Conservation (phyloP, 2,888 invertebrate species). For the Caenorhabditis plicata region DNA sequence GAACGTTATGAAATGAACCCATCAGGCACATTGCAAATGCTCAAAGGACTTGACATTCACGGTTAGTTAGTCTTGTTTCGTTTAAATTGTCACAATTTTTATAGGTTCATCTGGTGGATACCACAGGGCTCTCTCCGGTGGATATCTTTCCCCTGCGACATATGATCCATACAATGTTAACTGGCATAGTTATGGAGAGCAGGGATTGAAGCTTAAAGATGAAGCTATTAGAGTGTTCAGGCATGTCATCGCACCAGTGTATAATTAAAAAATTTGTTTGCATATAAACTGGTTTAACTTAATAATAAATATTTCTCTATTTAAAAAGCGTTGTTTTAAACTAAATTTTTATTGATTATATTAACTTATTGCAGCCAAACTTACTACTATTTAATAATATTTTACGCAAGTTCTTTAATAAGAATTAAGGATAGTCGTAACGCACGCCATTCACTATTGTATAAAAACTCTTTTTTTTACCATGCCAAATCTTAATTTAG, state of each 20-base stretch:
- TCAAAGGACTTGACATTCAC: slow-evolving; percentile 33
- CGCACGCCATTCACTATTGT: too few relatives aligned
- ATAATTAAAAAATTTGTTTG: background rate
- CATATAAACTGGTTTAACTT: background rate
- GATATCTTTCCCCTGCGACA: slow-evolving; percentile 34
- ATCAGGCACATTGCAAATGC: slow-evolving; percentile 29
- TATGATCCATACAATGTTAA: slow-evolving; percentile 43
- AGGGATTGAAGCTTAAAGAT: slow-evolving; percentile 27
- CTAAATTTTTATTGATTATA: too few relatives aligned
- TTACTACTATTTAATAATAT: too few relatives aligned
- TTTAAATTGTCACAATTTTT: background rate
- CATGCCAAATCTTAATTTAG: too few relatives aligned
- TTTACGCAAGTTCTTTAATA: too few relatives aligned
- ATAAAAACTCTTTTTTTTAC: too few relatives aligned
- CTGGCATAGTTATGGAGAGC: slow-evolving; percentile 41
- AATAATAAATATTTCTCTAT: background rate
- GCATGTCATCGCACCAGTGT: slow-evolving; percentile 19
- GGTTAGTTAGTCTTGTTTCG: slow-evolving; percentile 2
- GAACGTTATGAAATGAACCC: slow-evolving; percentile 26
- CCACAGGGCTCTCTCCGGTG: slow-evolving; percentile 36
- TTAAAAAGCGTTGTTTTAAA: background rate
- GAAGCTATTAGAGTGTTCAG: slow-evolving; percentile 26
- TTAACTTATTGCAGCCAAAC: too few relatives aligned
- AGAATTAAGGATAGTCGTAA: too few relatives aligned
- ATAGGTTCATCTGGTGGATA: slow-evolving; percentile 36